Evolutionary conservation across 2,797 vertebrate genomes (phyloP), one percentile per base, ranked within the genome.

Genomic region (Margarornis squamiger): DNA sequence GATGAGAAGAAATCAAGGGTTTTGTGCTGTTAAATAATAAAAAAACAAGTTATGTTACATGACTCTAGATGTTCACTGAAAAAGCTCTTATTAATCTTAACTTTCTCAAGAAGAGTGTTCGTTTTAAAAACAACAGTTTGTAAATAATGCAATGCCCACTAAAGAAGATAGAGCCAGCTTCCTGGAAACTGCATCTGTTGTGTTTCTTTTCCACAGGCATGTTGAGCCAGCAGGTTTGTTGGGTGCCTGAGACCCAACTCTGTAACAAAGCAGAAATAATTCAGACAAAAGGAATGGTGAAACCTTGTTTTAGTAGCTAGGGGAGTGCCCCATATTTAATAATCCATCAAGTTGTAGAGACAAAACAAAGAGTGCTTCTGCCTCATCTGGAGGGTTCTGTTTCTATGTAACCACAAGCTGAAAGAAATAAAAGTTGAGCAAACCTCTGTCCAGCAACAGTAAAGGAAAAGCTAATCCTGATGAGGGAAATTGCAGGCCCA

Each of bases 121-220:
- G 51, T 97, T 92, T 93, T 95, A 67, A 87, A 90, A 88, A 61
- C 32, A 78, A 86, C 15, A 5, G 93, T 94, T 95, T 97, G 94
- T 97, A 97, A 96, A 91, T 97, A 98, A 62, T 51, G 80, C 94
- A 95, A 91, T 90, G 93, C 95, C 97, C 97, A 97, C 96, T 90
- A 51, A 89, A 75, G 91, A 93, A 72, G 96, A 66, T 92, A 95
- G 95, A 97, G 84, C 94, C 97, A 97, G 95, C 95, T 97, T 96
- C 96, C 97, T 96, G 96, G 96, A 96, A 94, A 91, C 83, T 82
- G 87, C 90, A 95, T 83, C 93, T 38, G 12, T 79, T 52, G 68
- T 75, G 92, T 87, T 95, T 94, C 86, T 96, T 91, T 88, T 94
- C 86, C 83, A 34, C 86, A 95, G 96, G 92, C 93, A 92, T 88